A percentile compares a stretch with the other conserved stretches of the same genome.
phyloP scores from a whole-genome alignment of 1,140 invertebrate species.

The Leptonema lineaticorne region DNA sequence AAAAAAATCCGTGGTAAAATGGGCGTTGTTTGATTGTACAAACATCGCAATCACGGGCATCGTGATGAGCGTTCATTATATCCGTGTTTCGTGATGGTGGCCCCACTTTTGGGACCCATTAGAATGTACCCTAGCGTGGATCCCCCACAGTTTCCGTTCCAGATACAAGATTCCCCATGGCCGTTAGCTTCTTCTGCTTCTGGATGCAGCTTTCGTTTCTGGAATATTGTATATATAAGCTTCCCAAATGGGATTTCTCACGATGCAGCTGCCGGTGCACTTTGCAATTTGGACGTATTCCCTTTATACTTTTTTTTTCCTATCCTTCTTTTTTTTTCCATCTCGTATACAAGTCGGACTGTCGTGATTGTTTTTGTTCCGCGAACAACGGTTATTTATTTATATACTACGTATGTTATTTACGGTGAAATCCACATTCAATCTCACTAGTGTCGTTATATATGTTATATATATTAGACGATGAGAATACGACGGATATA shows the following conservation, averaged over 20 bases:
- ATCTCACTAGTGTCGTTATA: no score
- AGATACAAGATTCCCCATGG: background rate
- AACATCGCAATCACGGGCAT: constrained; percentile 26
- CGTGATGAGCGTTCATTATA: constrained; percentile 25
- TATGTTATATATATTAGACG: no score
- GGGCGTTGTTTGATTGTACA: constrained; percentile 20
- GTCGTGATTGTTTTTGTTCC: no score
- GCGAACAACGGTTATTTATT: no score
- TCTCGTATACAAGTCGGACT: no score
- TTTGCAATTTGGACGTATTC: background rate
- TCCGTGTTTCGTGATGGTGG: constrained; percentile 11
- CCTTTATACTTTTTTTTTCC: no score
- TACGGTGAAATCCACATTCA: no score
- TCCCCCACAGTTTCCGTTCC: background rate
- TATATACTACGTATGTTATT: no score
- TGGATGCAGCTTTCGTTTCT: background rate
- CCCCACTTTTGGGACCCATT: no score
- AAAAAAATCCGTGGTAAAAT: background rate
- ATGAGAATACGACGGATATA: no score
- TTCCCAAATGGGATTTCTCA: constrained; percentile 2
- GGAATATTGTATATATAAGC: background rate
- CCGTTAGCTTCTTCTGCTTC: background rate
- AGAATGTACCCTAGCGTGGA: background rate
- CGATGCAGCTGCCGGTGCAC: background rate
- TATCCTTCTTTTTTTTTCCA: no score